A percentile compares a stretch with the other conserved stretches of the same genome.
phyloP scores from a whole-genome alignment of 2,113 vertebrate genomes.

The Albula goreensis region DNA sequence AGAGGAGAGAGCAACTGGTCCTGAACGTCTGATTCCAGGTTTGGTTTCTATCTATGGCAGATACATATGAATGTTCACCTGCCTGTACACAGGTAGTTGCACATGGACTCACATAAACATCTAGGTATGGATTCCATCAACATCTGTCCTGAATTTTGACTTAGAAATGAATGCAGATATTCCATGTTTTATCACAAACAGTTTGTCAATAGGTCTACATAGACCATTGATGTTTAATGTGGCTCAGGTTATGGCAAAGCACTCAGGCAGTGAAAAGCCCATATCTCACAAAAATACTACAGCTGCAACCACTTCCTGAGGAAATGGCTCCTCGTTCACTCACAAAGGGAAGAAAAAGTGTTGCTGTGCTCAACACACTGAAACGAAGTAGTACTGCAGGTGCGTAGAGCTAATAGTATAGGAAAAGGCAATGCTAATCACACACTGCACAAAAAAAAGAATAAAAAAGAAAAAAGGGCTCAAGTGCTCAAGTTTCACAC shows the following conservation, averaged over 20 bases:
- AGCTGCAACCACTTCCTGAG: neutral
- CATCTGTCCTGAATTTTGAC: neutral
- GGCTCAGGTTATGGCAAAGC: neutral
- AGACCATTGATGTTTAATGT: no score
- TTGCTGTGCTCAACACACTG: no score
- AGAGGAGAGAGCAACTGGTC: neutral
- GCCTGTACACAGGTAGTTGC: neutral
- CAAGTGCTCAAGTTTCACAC: no score
- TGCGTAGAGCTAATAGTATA: no score
- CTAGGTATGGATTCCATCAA: neutral
- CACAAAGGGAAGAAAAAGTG: no score
- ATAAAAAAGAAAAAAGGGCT: no score
- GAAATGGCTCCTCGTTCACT: neutral
- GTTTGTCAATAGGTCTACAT: neutral
- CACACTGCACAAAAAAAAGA: no score
- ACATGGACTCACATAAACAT: neutral
- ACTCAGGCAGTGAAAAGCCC: neutral
- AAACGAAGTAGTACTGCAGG: no score
- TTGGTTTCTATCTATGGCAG: slow-evolving; percentile 1
- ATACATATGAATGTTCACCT: neutral
- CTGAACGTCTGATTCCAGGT: neutral
- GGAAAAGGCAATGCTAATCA: no score
- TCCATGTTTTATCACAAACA: neutral
- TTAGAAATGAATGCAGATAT: neutral
- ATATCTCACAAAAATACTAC: neutral